Percentiles rank a stretch among this genome's conserved stretches.
phyloP scores from a whole-genome alignment of 2,888 invertebrate species.

The Steinernema hermaphroditum region DNA sequence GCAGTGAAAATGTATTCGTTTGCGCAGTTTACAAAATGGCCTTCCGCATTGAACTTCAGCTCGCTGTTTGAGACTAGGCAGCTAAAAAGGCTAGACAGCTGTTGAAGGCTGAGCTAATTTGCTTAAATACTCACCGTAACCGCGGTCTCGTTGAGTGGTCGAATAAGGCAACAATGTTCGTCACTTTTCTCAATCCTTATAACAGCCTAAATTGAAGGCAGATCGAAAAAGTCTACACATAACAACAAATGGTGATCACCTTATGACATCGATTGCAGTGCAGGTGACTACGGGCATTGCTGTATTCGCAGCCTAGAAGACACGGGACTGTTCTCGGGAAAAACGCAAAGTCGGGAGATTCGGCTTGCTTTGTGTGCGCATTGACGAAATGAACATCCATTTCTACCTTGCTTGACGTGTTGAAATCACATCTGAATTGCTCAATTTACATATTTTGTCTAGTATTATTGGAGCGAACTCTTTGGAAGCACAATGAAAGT shows the following conservation, averaged over 20 bases:
- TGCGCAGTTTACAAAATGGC: constrained; percentile 44
- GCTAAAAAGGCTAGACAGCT: background rate
- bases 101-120: background rate
- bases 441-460: background rate
- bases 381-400: constrained; percentile 20
- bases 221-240: background rate
- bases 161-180: background rate
- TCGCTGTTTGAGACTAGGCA: background rate
- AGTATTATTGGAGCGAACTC: background rate
- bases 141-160: background rate
- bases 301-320: background rate
- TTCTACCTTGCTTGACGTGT: background rate
- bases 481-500: constrained; percentile 14
- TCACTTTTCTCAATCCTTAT: constrained; percentile 11
- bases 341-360: background rate
- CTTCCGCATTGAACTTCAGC: constrained; percentile 35
- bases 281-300: background rate
- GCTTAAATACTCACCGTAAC: background rate
- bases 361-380: background rate
- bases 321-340: background rate
- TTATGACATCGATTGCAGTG: constrained; percentile 5
- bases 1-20: constrained; percentile 42
- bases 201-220: background rate
- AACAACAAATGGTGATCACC: background rate
- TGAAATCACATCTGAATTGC: constrained; percentile 4